Conservation (phyloP, 2,888 invertebrate genomes). For the Pyrrhosoma nymphula region DNA sequence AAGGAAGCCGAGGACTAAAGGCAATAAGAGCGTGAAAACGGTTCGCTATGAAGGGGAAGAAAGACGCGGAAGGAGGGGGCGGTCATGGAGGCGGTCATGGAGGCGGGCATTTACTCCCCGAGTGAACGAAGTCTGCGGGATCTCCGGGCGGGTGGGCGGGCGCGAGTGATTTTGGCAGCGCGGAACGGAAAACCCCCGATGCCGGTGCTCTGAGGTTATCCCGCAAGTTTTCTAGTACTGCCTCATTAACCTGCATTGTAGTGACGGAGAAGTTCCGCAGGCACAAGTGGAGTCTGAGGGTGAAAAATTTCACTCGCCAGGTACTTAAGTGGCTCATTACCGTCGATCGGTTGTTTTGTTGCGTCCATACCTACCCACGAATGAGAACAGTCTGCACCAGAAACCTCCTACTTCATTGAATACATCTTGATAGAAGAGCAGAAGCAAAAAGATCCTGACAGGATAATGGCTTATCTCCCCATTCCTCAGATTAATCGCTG, state of each 20-base stretch:
- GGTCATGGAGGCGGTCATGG: neutral
- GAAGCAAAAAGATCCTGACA: neutral
- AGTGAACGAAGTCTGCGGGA: neutral
- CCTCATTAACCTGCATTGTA: neutral
- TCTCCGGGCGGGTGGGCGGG: neutral
- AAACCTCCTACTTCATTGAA: neutral
- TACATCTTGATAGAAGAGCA: neutral
- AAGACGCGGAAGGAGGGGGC: neutral
- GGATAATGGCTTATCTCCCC: neutral
- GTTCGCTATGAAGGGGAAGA: neutral
- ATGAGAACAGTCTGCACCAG: neutral
- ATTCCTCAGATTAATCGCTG: neutral
- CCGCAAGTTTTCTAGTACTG: neutral
- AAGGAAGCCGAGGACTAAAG: neutral
- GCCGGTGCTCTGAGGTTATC: too few species aligned
- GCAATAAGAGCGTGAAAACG: neutral
- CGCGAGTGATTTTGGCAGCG: neutral
- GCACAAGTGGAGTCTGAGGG: neutral
- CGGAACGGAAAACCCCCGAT: neutral
- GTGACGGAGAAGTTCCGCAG: neutral
- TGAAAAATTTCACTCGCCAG: neutral
- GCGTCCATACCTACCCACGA: neutral
- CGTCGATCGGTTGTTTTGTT: neutral
- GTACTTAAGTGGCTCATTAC: neutral
- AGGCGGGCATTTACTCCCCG: neutral